Evolutionary conservation across 2,888 invertebrate species (phyloP), one percentile per base, ranked within the genome.

Genomic region (Matsumyia berberina): DNA sequence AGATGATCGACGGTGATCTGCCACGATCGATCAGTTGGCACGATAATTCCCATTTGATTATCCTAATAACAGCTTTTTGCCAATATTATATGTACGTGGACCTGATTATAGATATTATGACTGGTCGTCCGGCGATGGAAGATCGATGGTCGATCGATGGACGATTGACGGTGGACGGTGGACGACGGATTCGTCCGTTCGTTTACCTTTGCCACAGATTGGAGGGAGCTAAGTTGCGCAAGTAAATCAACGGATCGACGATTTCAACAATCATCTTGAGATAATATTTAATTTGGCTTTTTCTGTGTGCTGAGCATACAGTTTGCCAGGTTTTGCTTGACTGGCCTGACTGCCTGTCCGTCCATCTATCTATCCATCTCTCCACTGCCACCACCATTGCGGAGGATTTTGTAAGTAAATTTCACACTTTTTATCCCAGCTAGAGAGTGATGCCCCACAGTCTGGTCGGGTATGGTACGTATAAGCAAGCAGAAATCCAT

Each of bases 11-110:
- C 79, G 83, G 73, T 69, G 86, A 78, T 81, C 86, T 77, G 82
- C 81, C 88, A 87, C 88, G 87, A 87, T 88, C 87, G 89, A 91
- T 91, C 89, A 89, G 88, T 87, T 89, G 88, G 88, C 88, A 89
- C 88, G 91, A 91, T 91, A 90, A 91, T 91, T 90, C 89, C 89
- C 90, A 91, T 91, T 91, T 91, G 91, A 91, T 91, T 91, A 91
- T 90, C 89, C 89, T 91, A 91, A 91, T 91, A 91, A 91, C 90
- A 91, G 91, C 90, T 90, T 89, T 91, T 91, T 91, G 89, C 88
- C 89, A 88, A 91, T 91, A 91, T 91, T 91, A 91, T 90, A 90
- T 90, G 91, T 90, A 91, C 92, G 92, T 91, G 91, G 90, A 89
- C 87, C 91, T 91, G 91, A 91, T 91, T 91, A 91, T 91, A 91